Conservation (phyloP, 2,797 vertebrate species). For the Brachyalestes nurse region DNA sequence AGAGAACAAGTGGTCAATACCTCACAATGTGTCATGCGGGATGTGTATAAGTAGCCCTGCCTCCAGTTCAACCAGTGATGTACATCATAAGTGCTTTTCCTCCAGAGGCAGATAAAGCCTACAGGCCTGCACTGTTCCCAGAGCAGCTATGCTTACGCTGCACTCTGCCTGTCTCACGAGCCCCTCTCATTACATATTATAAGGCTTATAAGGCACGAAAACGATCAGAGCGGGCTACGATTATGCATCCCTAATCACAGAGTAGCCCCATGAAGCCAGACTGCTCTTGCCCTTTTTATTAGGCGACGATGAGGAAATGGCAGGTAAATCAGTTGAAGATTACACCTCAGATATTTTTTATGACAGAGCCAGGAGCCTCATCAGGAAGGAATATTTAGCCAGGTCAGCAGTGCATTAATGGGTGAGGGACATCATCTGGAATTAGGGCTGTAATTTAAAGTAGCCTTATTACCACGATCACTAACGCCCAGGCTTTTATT, state of each 20-base stretch:
- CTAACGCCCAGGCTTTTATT: constrained; percentile 58
- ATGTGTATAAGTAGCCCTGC: constrained; percentile 57
- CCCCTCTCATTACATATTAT: constrained; percentile 61
- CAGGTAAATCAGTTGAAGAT: constrained; percentile 67
- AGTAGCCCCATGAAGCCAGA: constrained; percentile 53
- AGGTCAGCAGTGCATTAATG: constrained; percentile 65
- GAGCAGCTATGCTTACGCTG: constrained; percentile 61
- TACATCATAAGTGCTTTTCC: constrained; percentile 59
- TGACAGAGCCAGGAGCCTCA: constrained; percentile 59
- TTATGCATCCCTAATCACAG: constrained; percentile 66
- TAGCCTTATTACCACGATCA: constrained; percentile 56
- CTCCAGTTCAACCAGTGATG: constrained; percentile 59
- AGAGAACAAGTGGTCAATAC: constrained; percentile 67
- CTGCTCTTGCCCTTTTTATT: constrained; percentile 60
- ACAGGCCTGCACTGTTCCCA: constrained; percentile 45
- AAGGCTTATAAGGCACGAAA: constrained; percentile 65
- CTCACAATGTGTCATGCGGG: constrained; percentile 61
- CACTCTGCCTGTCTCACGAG: constrained; percentile 60
- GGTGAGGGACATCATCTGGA: constrained; percentile 53
- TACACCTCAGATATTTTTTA: constrained; percentile 63
- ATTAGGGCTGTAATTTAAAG: constrained; percentile 63
- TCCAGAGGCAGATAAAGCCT: constrained; percentile 61
- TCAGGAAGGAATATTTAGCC: constrained; percentile 61
- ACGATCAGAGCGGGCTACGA: constrained; percentile 57
- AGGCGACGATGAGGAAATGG: constrained; percentile 53